Evolutionary conservation across 2,888 invertebrate species (phyloP).

Genomic region (Lithophane ornitopus): DNA sequence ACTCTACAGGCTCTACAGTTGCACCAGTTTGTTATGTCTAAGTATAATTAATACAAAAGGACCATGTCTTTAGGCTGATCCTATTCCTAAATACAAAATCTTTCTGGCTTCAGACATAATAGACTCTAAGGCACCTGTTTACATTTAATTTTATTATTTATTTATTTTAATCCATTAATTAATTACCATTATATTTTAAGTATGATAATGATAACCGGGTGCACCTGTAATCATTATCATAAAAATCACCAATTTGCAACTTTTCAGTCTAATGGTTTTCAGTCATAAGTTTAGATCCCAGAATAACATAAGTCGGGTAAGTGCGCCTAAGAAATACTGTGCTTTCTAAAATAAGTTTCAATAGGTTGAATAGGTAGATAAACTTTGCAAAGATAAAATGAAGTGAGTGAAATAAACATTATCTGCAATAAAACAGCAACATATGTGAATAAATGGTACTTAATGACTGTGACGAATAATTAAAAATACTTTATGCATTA

Average conservation of each 20-base stretch:
- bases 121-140: constrained; percentile 28
- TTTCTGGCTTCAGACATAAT: neutral
- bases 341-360: neutral
- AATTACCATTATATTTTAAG: neutral
- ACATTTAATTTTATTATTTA: neutral
- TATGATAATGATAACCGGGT: neutral
- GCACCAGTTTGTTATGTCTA: neutral
- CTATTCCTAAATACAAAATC: neutral
- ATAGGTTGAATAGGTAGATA: neutral
- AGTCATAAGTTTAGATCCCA: constrained; percentile 27
- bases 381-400: constrained; percentile 25
- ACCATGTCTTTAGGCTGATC: too few relatives aligned
- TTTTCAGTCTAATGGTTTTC: constrained; percentile 42
- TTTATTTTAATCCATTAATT: neutral
- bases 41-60: too few relatives aligned
- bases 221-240: neutral
- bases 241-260: constrained; percentile 15
- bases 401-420: neutral
- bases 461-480: neutral
- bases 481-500: neutral
- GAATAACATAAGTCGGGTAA: constrained; percentile 1
- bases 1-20: neutral
- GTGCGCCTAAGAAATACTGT: constrained; percentile 20
- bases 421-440: neutral
- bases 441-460: constrained; percentile 5